phyloP scores from a whole-genome alignment of 2,797 vertebrate species.

The Catamblyrhynchus diadema region DNA sequence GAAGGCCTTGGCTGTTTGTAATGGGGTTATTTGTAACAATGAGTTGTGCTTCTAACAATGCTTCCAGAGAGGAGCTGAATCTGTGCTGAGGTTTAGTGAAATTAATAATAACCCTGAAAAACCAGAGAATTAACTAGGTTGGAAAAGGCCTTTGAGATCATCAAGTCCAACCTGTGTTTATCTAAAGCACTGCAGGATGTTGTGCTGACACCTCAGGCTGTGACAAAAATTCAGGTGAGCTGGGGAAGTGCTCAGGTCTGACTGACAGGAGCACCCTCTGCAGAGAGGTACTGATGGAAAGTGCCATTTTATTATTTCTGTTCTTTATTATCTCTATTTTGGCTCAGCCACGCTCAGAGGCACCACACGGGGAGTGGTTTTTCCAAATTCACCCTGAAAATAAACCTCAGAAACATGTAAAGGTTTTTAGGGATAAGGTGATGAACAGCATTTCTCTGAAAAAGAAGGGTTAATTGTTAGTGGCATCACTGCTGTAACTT shows the following conservation, averaged over 20 bases:
- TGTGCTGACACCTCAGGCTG: not conserved
- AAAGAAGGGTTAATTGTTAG: not conserved
- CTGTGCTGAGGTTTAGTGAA: not conserved
- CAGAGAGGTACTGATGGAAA: fast-evolving
- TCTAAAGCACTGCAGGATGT: not conserved
- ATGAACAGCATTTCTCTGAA: not conserved
- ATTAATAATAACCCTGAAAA: not conserved
- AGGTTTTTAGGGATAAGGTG: not conserved
- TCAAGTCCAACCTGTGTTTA: fast-evolving
- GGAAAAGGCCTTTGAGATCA: not conserved
- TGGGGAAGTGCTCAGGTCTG: not conserved
- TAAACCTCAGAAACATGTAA: not conserved
- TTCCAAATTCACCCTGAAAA: not conserved
- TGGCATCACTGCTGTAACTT: not conserved
- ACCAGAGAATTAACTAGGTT: no score
- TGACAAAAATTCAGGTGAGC: fast-evolving
- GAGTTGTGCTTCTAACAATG: not conserved
- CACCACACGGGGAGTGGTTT: not conserved
- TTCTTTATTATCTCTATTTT: fast-evolving
- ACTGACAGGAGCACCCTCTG: not conserved
- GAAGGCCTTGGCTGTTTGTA: not conserved
- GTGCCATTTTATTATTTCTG: not conserved
- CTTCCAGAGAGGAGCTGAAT: not conserved
- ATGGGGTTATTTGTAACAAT: not conserved
- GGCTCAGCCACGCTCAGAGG: not conserved